Evolutionary conservation across 1,140 invertebrate species (phyloP), one percentile per base, ranked within the genome.

Genomic region (Ooceraea biroi): DNA sequence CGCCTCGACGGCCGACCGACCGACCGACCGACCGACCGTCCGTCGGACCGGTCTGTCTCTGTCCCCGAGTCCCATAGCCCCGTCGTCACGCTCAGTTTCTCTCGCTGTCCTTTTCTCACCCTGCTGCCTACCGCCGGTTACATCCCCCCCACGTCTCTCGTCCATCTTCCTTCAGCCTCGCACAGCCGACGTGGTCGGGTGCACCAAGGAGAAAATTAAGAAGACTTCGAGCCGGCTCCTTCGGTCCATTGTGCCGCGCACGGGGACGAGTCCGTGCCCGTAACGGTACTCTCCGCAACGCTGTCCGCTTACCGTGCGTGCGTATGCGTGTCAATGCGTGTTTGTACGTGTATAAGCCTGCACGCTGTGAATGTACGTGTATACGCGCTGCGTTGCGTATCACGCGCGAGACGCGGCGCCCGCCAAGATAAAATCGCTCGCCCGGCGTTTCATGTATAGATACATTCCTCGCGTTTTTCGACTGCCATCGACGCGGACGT

Each of bases 1-100:
- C 88, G 85, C 88, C 86, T 85, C 89, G 89, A 88, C 90, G 88
- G 85, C 55, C 82, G 82, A 84, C 82, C 83, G 68, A 78, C 60
- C 82, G 82, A 84, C 82, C 83, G 68, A 78, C 60, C 57, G n/a
- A 57, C 19, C 84, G 60, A 36, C 52, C 52, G 44, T n/a, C 50
- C 50, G 17, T 5, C 50, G 11, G 17, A 50, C 50, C 63, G 66
- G 48, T 46, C 46, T 4, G 48, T 52, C 14, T 27, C 50, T 36
- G 71, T 74, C 72, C 27, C 57, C 77, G 76, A 86, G 80, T 80
- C 66, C 69, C 52, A 14, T 57, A 2, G 36, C 30, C 46, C 5
- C 69, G 14, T 63, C 50, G 65, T 65, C 27, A 63, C 72, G 22
- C 30, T 46, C 83, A 0, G 22, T 48, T 17, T 22, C 66, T 65